These are phyloP conservation scores for Pilophorus perplexus DNA, from an alignment of 2,888 invertebrate species.

Conservation along the genomic window DNA sequence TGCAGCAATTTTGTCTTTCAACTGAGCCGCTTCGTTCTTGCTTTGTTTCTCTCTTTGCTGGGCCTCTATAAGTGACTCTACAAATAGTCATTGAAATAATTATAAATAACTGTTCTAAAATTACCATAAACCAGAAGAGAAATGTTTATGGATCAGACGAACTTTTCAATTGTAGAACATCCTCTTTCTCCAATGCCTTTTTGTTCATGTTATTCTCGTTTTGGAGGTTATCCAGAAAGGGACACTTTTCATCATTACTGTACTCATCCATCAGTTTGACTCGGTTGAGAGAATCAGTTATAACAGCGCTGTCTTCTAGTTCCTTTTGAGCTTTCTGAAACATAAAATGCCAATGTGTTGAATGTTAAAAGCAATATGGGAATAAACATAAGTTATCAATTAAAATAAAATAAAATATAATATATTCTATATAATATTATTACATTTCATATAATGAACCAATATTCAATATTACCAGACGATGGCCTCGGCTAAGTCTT, in stretches of 20 bases:
- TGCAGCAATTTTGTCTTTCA: conserved; percentile 53
- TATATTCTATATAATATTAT: too few species aligned
- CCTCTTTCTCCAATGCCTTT: conserved; percentile 41
- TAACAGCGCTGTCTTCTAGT: conserved; percentile 37
- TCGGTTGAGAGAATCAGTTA: conserved; percentile 27
- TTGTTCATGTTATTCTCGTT: conserved; percentile 40
- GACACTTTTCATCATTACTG: conserved; percentile 33
- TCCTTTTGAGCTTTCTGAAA: conserved; percentile 41
- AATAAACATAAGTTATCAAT: background rate
- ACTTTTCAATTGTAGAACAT: conserved; percentile 38
- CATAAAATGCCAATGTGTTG: too few species aligned
- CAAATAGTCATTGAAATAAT: too few species aligned
- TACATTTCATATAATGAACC: background rate
- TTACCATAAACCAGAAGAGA: background rate
- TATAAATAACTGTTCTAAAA: too few species aligned
- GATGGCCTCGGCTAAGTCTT: too few species aligned
- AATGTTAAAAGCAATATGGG: too few species aligned
- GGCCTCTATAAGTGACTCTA: conserved; percentile 49
- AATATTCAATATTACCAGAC: background rate
- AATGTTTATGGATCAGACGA: background rate
- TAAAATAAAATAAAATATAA: background rate
- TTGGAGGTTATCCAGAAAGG: conserved; percentile 28
- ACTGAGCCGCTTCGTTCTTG: conserved; percentile 56
- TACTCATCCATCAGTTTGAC: conserved; percentile 33
- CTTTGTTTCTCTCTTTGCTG: conserved; percentile 56